phyloP scores from a whole-genome alignment of 2,888 invertebrate species.

The Rhaphigaster nebulosa region DNA sequence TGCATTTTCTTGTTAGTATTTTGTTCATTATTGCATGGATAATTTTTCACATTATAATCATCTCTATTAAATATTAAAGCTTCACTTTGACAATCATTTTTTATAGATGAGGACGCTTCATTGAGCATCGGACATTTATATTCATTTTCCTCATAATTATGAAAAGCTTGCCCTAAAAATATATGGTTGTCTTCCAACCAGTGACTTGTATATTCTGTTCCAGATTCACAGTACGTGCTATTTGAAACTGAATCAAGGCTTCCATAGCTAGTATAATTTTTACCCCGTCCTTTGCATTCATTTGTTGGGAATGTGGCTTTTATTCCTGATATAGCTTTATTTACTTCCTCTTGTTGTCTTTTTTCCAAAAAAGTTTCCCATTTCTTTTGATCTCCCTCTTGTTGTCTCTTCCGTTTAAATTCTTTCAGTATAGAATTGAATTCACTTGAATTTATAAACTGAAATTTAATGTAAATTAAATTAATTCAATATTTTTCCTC shows the following conservation, averaged over 20 bases:
- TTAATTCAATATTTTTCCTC: background rate
- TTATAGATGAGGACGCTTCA: background rate
- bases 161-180: background rate
- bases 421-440: conserved; percentile 52
- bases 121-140: background rate
- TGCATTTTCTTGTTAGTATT: background rate
- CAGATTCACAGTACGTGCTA: background rate
- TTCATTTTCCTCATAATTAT: background rate
- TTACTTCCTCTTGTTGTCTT: conserved; percentile 13
- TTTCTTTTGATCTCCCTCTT: conserved; percentile 40
- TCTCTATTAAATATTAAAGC: background rate
- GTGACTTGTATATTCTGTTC: background rate
- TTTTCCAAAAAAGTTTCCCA: conserved; percentile 50
- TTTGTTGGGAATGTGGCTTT: background rate
- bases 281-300: background rate
- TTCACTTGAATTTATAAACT: conserved; percentile 34
- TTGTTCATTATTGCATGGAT: background rate
- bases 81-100: background rate
- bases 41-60: background rate
- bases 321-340: background rate
- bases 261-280: background rate
- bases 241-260: background rate
- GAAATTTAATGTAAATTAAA: background rate
- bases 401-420: conserved; percentile 41
- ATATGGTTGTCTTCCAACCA: background rate